Evolutionary conservation across 2,797 vertebrate species (phyloP).

Genomic region (Stomatorhinus walkeri): DNA sequence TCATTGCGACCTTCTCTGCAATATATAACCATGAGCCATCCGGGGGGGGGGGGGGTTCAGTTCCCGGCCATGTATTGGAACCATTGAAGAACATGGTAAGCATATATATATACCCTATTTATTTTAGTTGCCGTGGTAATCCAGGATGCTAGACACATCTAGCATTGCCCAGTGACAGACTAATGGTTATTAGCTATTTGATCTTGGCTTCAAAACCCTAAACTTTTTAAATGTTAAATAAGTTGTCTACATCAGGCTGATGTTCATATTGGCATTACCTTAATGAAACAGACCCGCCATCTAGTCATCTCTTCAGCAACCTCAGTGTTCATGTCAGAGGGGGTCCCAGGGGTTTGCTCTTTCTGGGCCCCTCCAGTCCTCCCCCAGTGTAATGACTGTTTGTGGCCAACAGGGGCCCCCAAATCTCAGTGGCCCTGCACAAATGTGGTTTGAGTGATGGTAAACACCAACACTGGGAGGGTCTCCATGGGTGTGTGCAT

Average conservation of each 20-base stretch:
- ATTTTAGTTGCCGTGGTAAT: slow-evolving; percentile 2
- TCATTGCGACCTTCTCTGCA: background rate
- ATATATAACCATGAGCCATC: background rate
- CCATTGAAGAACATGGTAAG: background rate
- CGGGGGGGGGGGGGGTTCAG: too few relatives aligned
- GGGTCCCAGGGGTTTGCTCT: background rate
- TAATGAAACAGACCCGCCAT: background rate
- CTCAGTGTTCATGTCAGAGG: background rate
- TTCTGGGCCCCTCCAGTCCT: background rate
- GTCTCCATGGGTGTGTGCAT: background rate
- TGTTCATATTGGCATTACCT: background rate
- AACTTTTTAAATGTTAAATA: background rate
- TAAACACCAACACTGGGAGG: background rate
- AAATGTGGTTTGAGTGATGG: background rate
- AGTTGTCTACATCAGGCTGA: background rate
- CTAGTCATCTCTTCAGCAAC: background rate
- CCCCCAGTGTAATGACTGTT: background rate
- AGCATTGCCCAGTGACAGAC: background rate
- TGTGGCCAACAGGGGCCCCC: background rate
- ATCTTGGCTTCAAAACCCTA: background rate
- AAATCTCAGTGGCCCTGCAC: background rate
- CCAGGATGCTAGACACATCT: background rate
- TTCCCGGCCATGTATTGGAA: background rate
- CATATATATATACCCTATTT: background rate
- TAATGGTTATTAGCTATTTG: background rate